A percentile compares a stretch with the other conserved stretches of the same genome.
These are phyloP conservation scores for Tympanoctomys barrerae DNA, from an alignment of 2,797 vertebrate species.

Conservation along the genomic window DNA sequence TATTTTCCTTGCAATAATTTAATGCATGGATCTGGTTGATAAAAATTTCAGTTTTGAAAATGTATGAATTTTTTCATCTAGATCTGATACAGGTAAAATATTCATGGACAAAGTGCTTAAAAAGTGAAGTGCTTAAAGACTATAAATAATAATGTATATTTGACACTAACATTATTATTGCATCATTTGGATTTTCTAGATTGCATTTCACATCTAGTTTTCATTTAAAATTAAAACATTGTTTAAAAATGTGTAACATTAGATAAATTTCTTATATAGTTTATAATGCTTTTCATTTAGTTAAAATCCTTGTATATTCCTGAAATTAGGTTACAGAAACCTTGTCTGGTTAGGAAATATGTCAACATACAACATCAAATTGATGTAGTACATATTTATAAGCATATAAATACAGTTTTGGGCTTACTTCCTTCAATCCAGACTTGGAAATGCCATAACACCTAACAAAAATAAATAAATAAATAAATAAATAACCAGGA, in stretches of 20 bases:
- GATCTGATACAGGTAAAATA: background rate
- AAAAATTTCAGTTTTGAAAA: constrained; percentile 43
- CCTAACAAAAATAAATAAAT: background rate
- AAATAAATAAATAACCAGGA: background rate
- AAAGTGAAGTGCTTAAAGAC: background rate
- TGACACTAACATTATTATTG: background rate
- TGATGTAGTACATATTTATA: background rate
- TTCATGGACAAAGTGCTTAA: background rate
- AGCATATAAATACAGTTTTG: background rate
- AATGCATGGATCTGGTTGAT: background rate
- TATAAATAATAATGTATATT: background rate
- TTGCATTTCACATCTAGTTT: background rate
- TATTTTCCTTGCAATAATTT: constrained; percentile 2
- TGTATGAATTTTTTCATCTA: background rate
- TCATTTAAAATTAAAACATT: constrained; percentile 36
- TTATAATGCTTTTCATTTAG: background rate
- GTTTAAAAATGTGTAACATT: background rate
- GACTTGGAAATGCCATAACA: background rate
- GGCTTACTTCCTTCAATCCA: background rate
- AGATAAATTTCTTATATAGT: background rate
- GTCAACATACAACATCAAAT: background rate
- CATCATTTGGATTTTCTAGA: background rate
- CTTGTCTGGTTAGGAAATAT: background rate
- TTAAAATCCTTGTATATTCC: background rate
- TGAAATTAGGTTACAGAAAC: constrained; percentile 49